A percentile compares a stretch with the other conserved stretches of the same genome.
These are phyloP conservation scores for Eulimnadia texana DNA, from an alignment of 1,140 invertebrate genomes.

Conservation along the genomic window DNA sequence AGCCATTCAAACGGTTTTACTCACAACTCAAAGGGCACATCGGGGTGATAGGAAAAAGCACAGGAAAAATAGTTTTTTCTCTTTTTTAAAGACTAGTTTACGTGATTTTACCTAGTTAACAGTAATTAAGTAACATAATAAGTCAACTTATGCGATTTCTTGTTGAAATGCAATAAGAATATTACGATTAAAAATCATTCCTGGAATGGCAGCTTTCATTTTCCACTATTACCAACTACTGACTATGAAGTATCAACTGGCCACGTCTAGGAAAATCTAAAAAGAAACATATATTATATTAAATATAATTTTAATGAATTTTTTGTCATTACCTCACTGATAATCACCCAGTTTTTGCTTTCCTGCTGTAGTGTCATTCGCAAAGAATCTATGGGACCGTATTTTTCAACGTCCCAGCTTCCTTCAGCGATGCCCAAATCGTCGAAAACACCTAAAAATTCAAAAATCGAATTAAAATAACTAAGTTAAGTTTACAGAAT, in stretches of 20 bases:
- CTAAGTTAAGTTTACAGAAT: constrained; percentile 9
- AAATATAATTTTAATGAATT: not conserved
- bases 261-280: not conserved
- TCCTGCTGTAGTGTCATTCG: constrained; percentile 60
- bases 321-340: constrained; percentile 59
- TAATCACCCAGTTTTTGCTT: constrained; percentile 76
- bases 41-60: too few relatives aligned
- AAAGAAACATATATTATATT: not conserved
- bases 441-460: constrained; percentile 48
- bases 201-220: too few relatives aligned
- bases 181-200: too few relatives aligned
- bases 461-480: constrained; percentile 17
- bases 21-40: too few relatives aligned
- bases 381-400: constrained; percentile 52
- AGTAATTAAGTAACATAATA: too few relatives aligned
- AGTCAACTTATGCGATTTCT: too few relatives aligned
- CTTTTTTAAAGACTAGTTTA: too few relatives aligned
- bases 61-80: too few relatives aligned
- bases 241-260: not conserved
- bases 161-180: too few relatives aligned
- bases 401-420: constrained; percentile 37
- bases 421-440: constrained; percentile 62
- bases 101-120: too few relatives aligned
- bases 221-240: not conserved
- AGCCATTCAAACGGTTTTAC: too few relatives aligned